phyloP scores from a whole-genome alignment of 2,888 invertebrate species.

The Ornithoptera alexandrae region DNA sequence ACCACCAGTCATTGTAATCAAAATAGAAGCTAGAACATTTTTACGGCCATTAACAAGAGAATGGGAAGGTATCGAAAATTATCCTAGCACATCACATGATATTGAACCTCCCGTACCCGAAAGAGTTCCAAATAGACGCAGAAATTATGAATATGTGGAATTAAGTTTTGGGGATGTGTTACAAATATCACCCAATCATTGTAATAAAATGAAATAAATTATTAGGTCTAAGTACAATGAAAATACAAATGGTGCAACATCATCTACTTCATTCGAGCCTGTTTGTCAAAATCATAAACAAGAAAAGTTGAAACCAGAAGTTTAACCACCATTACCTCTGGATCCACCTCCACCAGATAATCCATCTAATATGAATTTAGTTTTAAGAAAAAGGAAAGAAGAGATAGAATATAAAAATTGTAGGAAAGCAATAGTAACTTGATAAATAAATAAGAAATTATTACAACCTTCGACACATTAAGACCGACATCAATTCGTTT shows the following conservation, averaged over 20 bases:
- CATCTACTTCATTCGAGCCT: slow-evolving; percentile 7
- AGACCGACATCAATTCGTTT: no score
- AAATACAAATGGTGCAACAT: slow-evolving; percentile 32
- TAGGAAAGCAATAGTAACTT: no score
- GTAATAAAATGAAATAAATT: slow-evolving; percentile 56
- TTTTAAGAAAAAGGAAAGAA: no score
- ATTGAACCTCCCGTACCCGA: not conserved
- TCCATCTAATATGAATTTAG: no score
- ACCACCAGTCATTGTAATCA: slow-evolving; percentile 30
- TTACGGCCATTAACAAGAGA: slow-evolving; percentile 32
- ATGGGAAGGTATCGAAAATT: slow-evolving; percentile 32
- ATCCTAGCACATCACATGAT: slow-evolving; percentile 2
- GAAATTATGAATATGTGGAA: slow-evolving; percentile 7
- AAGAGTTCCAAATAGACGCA: slow-evolving; percentile 1
- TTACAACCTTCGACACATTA: no score
- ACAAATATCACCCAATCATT: slow-evolving; percentile 29
- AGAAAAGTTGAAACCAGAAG: slow-evolving; percentile 21
- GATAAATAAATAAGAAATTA: no score
- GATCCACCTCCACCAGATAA: no score
- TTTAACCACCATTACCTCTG: slow-evolving; percentile 38
- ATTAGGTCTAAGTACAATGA: slow-evolving; percentile 48
- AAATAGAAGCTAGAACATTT: slow-evolving; percentile 30
- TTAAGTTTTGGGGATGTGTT: slow-evolving; percentile 1
- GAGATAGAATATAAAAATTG: no score
- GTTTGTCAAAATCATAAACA: slow-evolving; percentile 15